Evolutionary conservation across 2,888 invertebrate genomes (phyloP), one percentile per base, ranked within the genome.

Genomic region (Blera fallax): DNA sequence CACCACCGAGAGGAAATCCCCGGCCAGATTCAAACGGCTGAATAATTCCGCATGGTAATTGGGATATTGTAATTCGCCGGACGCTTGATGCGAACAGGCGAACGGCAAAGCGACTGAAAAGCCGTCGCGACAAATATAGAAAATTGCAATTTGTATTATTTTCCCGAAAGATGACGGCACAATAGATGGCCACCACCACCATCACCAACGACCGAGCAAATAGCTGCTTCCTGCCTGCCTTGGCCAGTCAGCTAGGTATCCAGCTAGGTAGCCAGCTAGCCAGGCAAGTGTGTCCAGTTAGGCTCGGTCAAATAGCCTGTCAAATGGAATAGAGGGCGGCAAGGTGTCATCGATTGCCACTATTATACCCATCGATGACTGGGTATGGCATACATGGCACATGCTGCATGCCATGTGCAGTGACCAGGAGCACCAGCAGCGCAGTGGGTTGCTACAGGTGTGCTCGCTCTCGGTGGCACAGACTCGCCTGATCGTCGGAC

Each of bases 121-220:
- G 82, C 37, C 82, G 82, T 87, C 82, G 87, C 77, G 82, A 87
- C 87, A 82, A 82, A 87, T 87, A 87, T 82, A 82, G 87, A 81
- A 77, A 87, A 82, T 69, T 64, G 87, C 87, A 87, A 87, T 87
- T 87, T 87, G 87, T 87, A 87, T 87, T 82, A 87, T 87, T 87
- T 82, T 77, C 45, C 65, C 72, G 70, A 85, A 81, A 81, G 81
- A 80, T 85, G 85, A 85, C 85, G 81, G 85, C 85, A 85, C 85
- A 85, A 85, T 85, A 81, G 85, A 70, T 76, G 70, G 43, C 73
- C 65, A 70, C 58, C 52, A 58, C 18, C 64, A 70, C 40, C 54
- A 40, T n/a, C 56, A 56, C 40, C 56, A 27, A 7, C 73, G 27
- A 10, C 27, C 27, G 2, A 2, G 18, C 3, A 0, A 16, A 56